Evolutionary conservation across 2,797 vertebrate genomes (phyloP), one percentile per base, ranked within the genome.

Genomic region (Periophthalmus magnuspinnatus): DNA sequence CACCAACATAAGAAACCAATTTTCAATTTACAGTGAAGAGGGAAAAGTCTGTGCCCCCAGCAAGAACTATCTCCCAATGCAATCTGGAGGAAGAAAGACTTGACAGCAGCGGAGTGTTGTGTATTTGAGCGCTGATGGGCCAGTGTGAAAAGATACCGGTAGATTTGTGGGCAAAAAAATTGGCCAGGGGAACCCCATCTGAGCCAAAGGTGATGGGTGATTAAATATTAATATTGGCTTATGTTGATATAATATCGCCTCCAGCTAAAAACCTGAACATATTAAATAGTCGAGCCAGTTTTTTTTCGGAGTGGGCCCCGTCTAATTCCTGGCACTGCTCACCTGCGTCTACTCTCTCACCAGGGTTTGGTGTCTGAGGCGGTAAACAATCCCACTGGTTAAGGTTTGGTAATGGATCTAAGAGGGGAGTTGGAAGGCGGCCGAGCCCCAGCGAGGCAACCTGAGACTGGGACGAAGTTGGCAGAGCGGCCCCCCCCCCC

Each of bases 21-120:
- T 93, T 94, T 92, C 90, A 92, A 90, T 92, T 94, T 92, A 90
- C 89, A 90, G 89, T 86, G 75, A 79, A 91, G 90, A 90, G 92
- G 92, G 93, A 92, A 92, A 94, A 93, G 87, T 87, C 83, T 85
- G 64, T 75, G 17, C 83, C 88, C 88, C 82, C 28, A 86, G 83
- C 80, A 70, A 82, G 72, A 68, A 68, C 69, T 76, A 89, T 85
- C 85, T 88, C 76, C 68, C 28, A 45, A 71, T 82, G 62, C 72
- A 76, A 84, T 86, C 81, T 81, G 67, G 33, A 75, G 69, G 59
- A 81, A 81, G 67, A 72, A 64, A 73, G 58, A 69, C 78, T 83
- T 84, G 81, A 85, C 78, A 88, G 78, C 75, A 82, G 68, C 58
- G 75, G 67, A 41, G 61, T 76, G 69, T 48, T 65, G 78, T 68